Evolutionary conservation across 2,797 vertebrate species (phyloP).

Genomic region (Ctenopoma kingsleyae): DNA sequence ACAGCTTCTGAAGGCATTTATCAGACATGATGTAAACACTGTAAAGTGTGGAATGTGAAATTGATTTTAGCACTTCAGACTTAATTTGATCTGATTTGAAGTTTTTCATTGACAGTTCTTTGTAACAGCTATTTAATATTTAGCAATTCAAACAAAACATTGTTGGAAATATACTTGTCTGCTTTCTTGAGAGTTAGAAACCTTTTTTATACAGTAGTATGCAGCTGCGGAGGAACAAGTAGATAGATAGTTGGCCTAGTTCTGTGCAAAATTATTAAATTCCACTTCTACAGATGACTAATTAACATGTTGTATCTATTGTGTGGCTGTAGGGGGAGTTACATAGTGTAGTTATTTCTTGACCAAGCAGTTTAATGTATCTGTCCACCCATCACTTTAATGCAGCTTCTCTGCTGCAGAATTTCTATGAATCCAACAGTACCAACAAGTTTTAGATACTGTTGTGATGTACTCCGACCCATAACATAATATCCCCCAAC

Average conservation of each 20-base stretch:
- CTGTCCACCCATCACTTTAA: too few species aligned
- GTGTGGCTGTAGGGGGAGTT: background rate
- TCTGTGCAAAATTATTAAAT: background rate
- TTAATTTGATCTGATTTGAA: too few species aligned
- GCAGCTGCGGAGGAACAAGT: background rate
- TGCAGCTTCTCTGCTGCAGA: background rate
- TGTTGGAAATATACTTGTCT: background rate
- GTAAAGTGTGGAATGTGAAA: constrained; percentile 15
- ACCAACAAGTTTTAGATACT: background rate
- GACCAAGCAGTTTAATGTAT: background rate
- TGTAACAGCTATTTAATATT: background rate
- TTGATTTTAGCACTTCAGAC: background rate
- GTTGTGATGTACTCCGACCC: background rate
- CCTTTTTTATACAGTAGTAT: too few species aligned
- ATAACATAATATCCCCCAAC: background rate
- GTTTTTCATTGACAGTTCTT: background rate
- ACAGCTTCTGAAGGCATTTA: constrained; percentile 2
- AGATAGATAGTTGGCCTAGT: background rate
- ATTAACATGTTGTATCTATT: too few species aligned
- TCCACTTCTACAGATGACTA: too few species aligned
- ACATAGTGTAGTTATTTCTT: background rate
- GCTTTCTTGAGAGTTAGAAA: background rate
- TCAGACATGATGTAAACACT: background rate
- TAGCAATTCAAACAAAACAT: background rate
- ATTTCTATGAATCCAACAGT: background rate